Evolutionary conservation across 92 coral and sea anemone genomes (phyloP).

Genomic region (Porites lobata): DNA sequence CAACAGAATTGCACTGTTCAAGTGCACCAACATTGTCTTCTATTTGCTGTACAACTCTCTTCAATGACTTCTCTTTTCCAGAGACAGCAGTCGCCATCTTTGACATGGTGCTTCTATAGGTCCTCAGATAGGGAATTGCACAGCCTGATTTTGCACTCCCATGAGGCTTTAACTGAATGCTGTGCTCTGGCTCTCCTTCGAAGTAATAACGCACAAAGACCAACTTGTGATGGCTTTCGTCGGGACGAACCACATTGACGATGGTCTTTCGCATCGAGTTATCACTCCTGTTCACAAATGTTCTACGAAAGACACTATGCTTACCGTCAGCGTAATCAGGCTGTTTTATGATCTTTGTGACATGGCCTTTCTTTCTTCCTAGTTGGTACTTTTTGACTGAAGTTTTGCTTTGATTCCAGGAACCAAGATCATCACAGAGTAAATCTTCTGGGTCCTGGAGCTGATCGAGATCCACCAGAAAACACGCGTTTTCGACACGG

Average conservation of each 20-base stretch:
- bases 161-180: constrained; percentile 57
- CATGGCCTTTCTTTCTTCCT: constrained; percentile 4
- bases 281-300: constrained; percentile 54
- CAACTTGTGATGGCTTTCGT: constrained; percentile 48
- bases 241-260: constrained; percentile 58
- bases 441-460: constrained; percentile 63
- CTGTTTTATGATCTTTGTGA: constrained; percentile 27
- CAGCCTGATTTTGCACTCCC: constrained; percentile 42
- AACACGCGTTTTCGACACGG: constrained; percentile 22
- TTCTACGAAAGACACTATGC: constrained; percentile 48
- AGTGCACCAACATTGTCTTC: constrained; percentile 60
- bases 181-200: constrained; percentile 65
- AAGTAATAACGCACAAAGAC: constrained; percentile 61
- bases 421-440: constrained; percentile 64
- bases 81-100: constrained; percentile 4
- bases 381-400: constrained; percentile 31
- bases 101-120: constrained; percentile 56
- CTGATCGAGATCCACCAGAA: constrained; percentile 61
- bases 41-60: constrained; percentile 58
- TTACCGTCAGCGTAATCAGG: constrained; percentile 20
- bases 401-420: constrained; percentile 62
- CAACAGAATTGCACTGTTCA: constrained; percentile 58
- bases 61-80: background rate
- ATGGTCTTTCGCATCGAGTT: constrained; percentile 51
- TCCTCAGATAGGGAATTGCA: constrained; percentile 62